Conservation (phyloP, 2,113 vertebrate genomes). For the Elachura formosa region DNA sequence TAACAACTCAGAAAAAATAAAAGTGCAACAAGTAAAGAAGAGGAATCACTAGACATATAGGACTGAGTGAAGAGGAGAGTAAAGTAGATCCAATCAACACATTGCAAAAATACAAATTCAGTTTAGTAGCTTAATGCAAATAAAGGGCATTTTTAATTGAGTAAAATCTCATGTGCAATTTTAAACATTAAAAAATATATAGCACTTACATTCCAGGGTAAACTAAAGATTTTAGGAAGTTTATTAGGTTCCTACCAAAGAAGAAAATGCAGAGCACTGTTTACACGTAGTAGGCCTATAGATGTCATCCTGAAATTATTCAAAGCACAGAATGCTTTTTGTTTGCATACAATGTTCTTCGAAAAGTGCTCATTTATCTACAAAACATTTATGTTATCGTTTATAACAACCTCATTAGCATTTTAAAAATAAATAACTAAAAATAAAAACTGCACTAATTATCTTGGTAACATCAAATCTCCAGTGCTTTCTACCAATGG, state of each 20-base stretch:
- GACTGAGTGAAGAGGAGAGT: neutral
- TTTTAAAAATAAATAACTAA: neutral
- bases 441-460: neutral
- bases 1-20: neutral
- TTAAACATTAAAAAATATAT: neutral
- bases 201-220: neutral
- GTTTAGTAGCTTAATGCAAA: neutral
- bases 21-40: neutral
- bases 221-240: neutral
- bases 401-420: too few species aligned
- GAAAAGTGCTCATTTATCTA: neutral
- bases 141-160: neutral
- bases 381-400: neutral
- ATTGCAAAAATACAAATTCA: neutral
- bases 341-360: neutral
- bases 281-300: neutral
- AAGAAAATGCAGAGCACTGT: neutral
- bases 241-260: neutral
- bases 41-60: neutral
- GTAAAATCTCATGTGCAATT: neutral
- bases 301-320: neutral
- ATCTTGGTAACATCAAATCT: neutral
- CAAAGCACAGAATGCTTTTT: neutral
- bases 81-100: neutral
- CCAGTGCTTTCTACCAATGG: neutral